phyloP scores from a whole-genome alignment of 2,888 invertebrate species.

The Cantharis flavilabris region DNA sequence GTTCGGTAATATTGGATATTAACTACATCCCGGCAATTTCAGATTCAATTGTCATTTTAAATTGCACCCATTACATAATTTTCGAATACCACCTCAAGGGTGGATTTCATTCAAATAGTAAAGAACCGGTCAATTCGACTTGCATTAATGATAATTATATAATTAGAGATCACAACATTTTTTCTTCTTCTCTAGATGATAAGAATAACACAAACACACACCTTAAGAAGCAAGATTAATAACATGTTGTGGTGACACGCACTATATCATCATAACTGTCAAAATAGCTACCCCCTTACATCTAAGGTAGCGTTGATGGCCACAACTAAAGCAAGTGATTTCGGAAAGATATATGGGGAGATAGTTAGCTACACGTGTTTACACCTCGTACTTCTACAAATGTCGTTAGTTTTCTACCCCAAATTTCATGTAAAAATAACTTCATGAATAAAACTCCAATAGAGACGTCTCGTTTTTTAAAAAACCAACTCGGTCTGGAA shows the following conservation, averaged over 20 bases:
- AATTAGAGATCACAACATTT: neutral
- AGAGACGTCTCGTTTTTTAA: neutral
- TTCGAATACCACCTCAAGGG: neutral
- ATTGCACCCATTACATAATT: neutral
- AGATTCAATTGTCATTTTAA: conserved; percentile 1
- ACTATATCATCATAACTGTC: neutral
- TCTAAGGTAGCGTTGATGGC: neutral
- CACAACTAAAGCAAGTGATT: neutral
- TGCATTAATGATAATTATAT: neutral
- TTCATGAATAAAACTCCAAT: neutral
- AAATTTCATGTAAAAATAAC: neutral
- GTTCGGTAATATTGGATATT: conserved; percentile 20
- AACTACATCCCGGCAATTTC: conserved; percentile 10
- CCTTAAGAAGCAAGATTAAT: neutral
- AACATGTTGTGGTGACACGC: neutral
- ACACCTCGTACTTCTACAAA: neutral
- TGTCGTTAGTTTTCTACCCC: neutral
- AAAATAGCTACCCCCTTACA: neutral
- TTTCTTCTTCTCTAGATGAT: neutral
- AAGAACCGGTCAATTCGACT: neutral
- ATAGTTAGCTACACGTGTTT: neutral
- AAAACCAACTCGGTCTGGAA: neutral
- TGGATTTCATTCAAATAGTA: neutral
- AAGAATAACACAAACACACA: neutral
- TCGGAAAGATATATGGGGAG: neutral